Conservation (phyloP, 2,888 invertebrate genomes). For the Amiota communis region DNA sequence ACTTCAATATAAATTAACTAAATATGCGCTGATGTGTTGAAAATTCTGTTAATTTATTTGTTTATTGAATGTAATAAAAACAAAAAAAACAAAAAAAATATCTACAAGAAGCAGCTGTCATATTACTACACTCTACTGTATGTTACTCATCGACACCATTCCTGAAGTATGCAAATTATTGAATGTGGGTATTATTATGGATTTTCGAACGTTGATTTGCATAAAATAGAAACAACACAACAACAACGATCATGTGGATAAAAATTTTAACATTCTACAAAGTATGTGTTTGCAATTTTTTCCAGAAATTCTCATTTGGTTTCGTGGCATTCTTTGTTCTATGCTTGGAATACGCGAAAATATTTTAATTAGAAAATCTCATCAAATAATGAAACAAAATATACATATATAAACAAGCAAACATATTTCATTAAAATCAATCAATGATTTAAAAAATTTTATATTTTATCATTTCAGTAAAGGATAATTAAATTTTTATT, state of each 20-base stretch:
- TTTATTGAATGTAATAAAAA: conserved; percentile 46
- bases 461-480: too few relatives aligned
- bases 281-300: too few relatives aligned
- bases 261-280: too few relatives aligned
- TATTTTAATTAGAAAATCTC: conserved; percentile 16
- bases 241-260: too few relatives aligned
- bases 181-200: neutral
- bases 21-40: conserved; percentile 52
- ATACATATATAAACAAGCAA: neutral
- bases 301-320: too few relatives aligned
- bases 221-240: neutral
- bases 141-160: too few relatives aligned
- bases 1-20: conserved; percentile 52
- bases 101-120: neutral
- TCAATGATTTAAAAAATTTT: neutral
- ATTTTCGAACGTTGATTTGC: conserved; percentile 6
- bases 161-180: neutral
- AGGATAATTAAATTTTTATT: too few relatives aligned
- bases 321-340: neutral
- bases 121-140: neutral
- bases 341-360: neutral
- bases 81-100: too few relatives aligned
- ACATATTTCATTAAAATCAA: conserved; percentile 9
- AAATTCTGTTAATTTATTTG: conserved; percentile 58
- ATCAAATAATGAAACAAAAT: neutral